phyloP scores from a whole-genome alignment of 2,797 vertebrate genomes.

The Hylomyscus alleni region DNA sequence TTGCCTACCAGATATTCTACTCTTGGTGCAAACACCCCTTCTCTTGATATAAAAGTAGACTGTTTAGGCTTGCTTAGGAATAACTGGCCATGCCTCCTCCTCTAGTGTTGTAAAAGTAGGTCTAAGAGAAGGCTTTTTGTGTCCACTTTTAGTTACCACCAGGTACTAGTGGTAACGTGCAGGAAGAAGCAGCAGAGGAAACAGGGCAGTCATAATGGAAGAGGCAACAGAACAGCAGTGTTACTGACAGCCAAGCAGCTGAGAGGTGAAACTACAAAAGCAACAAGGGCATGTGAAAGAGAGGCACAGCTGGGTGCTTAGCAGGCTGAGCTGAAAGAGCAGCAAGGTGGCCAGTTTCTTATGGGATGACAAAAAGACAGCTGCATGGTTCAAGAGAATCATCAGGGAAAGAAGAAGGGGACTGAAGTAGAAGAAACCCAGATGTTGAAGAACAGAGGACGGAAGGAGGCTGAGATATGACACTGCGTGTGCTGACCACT shows the following conservation, averaged over 20 bases:
- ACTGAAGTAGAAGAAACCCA: neutral
- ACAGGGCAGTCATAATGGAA: neutral
- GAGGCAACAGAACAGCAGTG: neutral
- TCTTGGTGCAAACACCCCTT: neutral
- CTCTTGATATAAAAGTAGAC: neutral
- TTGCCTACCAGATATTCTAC: neutral
- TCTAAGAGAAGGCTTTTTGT: neutral
- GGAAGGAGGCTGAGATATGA: neutral
- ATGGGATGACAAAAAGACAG: neutral
- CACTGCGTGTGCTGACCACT: neutral
- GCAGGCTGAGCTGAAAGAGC: neutral
- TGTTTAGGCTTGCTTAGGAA: neutral
- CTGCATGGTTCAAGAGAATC: neutral
- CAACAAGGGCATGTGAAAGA: neutral
- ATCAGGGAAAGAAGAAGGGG: neutral
- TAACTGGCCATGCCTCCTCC: too few relatives aligned
- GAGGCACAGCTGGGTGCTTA: neutral
- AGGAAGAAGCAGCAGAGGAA: neutral
- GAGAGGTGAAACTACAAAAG: neutral
- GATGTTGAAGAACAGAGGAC: neutral
- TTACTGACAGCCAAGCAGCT: neutral
- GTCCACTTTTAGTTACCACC: neutral
- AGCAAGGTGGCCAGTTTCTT: neutral
- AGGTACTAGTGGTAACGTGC: neutral
- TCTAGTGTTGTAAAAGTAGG: too few relatives aligned